Evolutionary conservation across 2,113 vertebrate genomes (phyloP).

Genomic region (Tetrax tetrax): DNA sequence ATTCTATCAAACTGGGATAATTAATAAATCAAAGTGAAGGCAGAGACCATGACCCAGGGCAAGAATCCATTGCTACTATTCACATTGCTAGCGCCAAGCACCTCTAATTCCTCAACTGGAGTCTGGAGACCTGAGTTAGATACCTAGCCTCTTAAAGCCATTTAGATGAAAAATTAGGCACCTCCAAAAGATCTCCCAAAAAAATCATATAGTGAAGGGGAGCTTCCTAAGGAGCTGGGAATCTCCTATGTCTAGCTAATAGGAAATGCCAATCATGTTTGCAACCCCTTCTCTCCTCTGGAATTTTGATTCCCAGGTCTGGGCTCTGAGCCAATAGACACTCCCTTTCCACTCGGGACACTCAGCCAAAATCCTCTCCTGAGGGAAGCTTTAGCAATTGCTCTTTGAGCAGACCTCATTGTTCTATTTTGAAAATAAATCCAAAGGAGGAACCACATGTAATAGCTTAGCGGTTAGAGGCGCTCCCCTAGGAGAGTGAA

Average conservation of each 20-base stretch:
- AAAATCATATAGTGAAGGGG: not conserved
- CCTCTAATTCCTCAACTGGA: not conserved
- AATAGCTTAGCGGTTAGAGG: constrained; percentile 35
- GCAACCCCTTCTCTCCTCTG: not conserved
- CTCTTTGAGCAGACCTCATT: constrained; percentile 4
- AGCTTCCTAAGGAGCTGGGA: not conserved
- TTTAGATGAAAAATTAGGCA: not conserved
- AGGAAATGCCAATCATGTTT: constrained; percentile 19
- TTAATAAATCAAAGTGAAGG: constrained; percentile 11
- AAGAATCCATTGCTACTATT: not conserved
- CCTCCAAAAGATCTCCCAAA: not conserved
- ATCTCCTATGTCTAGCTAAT: not conserved
- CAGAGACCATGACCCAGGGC: not conserved
- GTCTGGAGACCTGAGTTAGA: not conserved
- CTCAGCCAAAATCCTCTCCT: not conserved
- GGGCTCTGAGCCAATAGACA: not conserved
- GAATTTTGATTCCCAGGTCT: not conserved
- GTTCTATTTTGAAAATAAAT: constrained; percentile 51
- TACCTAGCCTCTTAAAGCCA: not conserved
- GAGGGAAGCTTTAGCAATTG: constrained; percentile 1
- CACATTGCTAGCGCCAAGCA: not conserved
- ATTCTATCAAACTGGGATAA: not conserved
- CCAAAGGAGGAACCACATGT: not conserved
- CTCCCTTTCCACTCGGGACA: not conserved
- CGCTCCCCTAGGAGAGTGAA: not conserved